Evolutionary conservation across 2,113 vertebrate species (phyloP), one percentile per base, ranked within the genome.

Genomic region (Sorex fumeus): DNA sequence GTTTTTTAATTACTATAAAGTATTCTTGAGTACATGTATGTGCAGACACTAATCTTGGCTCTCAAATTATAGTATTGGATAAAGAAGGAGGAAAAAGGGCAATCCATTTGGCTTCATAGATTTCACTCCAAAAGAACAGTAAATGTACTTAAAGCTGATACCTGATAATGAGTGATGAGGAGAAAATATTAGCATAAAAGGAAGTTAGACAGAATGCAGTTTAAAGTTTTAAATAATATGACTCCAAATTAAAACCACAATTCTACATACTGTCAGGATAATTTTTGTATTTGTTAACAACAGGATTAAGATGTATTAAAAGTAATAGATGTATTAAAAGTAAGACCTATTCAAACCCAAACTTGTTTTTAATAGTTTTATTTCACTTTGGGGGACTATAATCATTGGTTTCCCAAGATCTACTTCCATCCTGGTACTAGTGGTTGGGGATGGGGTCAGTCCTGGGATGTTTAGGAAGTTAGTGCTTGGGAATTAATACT

Each of bases 261-360:
- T 57, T 36, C 66, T 81, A 60, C 64, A 12, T 34, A 79, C 64
- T 8, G 76, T 76, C 15, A 91, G 19, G 16, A 60, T 88, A 66
- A 72, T 81, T 85, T 76, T 70, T 87, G 45, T 47, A 45, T 87
- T 34, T 91, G 23, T 81, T 47, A 16, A 71, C 43, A 89, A 67
- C 2, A 50, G 10, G 3, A 71, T 23, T 77, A 18, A 72, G 88
- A 82, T 45, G 8, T 66, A 77, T 76, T 86, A 83, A 89, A 81
- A 66, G 32, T 77, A 43, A 11, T 3, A 53, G 10, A 88, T 5
- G 8, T 66, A 77, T 76, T 86, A 83, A 89, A 81, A 66, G 32
- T 77, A 43, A 11, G 72, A n/a, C n/a, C n/a, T n/a, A n/a, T n/a
- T n/a, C n/a, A 53, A 53, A 53, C 53, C 18, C 53, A 53, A 19